Evolutionary conservation across 1,140 invertebrate species (phyloP).

Genomic region (Lasaia peninsularis): DNA sequence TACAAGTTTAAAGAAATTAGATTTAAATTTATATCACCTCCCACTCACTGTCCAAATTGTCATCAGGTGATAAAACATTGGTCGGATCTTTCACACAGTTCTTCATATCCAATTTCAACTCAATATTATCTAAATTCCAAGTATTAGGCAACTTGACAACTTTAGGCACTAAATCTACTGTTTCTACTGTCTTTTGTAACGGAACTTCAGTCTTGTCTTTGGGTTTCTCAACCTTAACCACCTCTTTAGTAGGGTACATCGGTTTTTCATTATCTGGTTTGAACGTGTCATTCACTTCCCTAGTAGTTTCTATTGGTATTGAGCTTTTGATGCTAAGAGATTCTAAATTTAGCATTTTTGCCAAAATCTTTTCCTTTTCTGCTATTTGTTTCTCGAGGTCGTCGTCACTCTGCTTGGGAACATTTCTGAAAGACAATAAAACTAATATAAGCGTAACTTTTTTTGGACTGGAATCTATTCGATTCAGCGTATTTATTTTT

Average conservation of each 20-base stretch:
- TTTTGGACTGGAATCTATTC: no score
- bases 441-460: not conserved
- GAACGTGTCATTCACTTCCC: conserved; percentile 11
- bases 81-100: conserved; percentile 42
- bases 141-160: conserved; percentile 60
- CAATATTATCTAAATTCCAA: conserved; percentile 65
- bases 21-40: conserved; percentile 50
- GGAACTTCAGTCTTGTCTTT: conserved; percentile 28
- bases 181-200: conserved; percentile 28
- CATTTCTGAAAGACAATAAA: conserved; percentile 36
- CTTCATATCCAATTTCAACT: conserved; percentile 52
- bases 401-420: conserved; percentile 50
- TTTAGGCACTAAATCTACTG: conserved; percentile 58
- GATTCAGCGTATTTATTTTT: not conserved
- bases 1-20: not conserved
- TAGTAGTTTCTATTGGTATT: not conserved
- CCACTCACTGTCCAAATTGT: conserved; percentile 61
- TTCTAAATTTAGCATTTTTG: conserved; percentile 70
- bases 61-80: conserved; percentile 49
- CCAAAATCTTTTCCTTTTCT: conserved; percentile 72
- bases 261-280: conserved; percentile 15
- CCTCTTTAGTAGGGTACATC: conserved; percentile 15
- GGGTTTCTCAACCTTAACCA: conserved; percentile 14
- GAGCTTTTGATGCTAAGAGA: conserved; percentile 55
- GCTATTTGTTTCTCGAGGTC: conserved; percentile 64